Evolutionary conservation across 2,797 vertebrate species (phyloP), one percentile per base, ranked within the genome.

Genomic region (Gephyroberyx darwinii): DNA sequence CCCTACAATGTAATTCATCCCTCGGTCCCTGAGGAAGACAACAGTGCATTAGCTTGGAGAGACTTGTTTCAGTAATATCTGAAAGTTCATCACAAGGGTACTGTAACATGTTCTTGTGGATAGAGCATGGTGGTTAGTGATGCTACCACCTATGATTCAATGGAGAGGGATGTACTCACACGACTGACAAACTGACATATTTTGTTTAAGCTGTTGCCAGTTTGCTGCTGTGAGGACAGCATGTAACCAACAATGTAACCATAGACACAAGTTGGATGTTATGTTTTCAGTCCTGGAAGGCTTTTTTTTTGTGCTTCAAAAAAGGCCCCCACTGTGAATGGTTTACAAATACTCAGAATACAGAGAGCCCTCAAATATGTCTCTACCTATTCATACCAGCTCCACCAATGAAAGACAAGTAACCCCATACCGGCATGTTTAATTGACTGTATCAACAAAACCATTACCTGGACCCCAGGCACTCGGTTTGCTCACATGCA

Each of bases 1-100:
- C 62, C 98, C 98, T 0, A 99, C 96, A 0, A 99, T 99, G 85
- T 93, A 99, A 63, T 86, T 95, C 98, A 99, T 99, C 48, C 98
- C 98, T 86, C 95, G 94, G 86, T 99, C 93, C 81, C 98, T 99
- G 71, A 53, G 86, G 62, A 69, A 57, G 52, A 88, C 69, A 65
- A 68, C 74, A 22, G 75, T 4, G 37, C 16, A 64, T 64, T 2
- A 43, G 8, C 10, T 10, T 26, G 26, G 41, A 20, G 20, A 56
- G 17, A 31, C 39, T 30, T 74, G 0, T 16, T 19, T 62, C 69
- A 82, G 74, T 47, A 57, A 22, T 48, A 35, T 70, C 53, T 72
- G 66, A 33, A 50, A 37, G 62, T 30, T 71, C 8, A 31, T 67
- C 55, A 56, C 22, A 4, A 69, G 8, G 51, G 31, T 5, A 19